Evolutionary conservation across 2,888 invertebrate genomes (phyloP).

Genomic region (Pollenia labialis): DNA sequence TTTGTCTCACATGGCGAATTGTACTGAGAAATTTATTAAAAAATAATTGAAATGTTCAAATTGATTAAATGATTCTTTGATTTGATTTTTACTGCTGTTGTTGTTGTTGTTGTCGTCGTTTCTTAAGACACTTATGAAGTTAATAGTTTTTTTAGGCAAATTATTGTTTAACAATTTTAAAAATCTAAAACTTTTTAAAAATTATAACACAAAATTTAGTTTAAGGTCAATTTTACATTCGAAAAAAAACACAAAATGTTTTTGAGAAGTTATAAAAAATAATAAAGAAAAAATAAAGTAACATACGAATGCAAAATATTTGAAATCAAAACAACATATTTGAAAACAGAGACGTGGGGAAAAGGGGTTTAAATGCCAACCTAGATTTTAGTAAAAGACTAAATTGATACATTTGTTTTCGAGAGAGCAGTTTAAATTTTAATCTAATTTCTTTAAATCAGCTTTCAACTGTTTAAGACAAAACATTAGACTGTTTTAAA

Average conservation of each 20-base stretch:
- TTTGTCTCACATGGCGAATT: background rate
- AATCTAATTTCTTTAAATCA: no score
- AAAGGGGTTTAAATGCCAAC: background rate
- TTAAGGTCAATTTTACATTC: slow-evolving; percentile 72
- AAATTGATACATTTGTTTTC: no score
- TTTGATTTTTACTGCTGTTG: slow-evolving; percentile 3
- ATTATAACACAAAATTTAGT: slow-evolving; percentile 60
- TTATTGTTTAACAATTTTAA: slow-evolving; percentile 27
- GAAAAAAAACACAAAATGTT: slow-evolving; percentile 30
- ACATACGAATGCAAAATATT: slow-evolving; percentile 57
- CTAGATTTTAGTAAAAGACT: no score
- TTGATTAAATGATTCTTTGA: slow-evolving; percentile 24
- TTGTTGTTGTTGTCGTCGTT: slow-evolving; percentile 1
- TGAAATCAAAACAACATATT: slow-evolving; percentile 14
- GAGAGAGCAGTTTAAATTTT: no score
- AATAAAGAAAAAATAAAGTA: slow-evolving; percentile 27
- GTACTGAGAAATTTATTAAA: slow-evolving; percentile 26
- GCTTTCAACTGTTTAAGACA: no score
- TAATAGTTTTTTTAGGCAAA: slow-evolving; percentile 35
- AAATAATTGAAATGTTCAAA: slow-evolving; percentile 23
- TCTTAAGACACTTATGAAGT: slow-evolving; percentile 10
- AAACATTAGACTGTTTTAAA: no score
- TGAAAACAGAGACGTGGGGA: background rate
- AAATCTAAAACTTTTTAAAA: slow-evolving; percentile 42
- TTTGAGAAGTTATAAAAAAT: slow-evolving; percentile 36